phyloP scores from a whole-genome alignment of 2,113 vertebrate genomes.

The Rissa tridactyla region DNA sequence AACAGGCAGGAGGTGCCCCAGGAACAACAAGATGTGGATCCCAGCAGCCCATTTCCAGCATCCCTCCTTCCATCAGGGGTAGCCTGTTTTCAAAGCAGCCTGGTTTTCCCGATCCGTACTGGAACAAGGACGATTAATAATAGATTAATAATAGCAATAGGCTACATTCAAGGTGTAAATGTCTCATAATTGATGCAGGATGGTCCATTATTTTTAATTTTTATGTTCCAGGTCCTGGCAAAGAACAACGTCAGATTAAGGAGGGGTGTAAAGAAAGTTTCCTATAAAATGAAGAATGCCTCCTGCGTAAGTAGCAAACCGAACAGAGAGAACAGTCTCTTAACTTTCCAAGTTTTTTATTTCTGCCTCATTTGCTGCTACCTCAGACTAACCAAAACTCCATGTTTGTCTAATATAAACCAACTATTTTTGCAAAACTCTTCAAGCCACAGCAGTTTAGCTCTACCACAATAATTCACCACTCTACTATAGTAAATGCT shows the following conservation, averaged over 20 bases:
- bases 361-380: slow-evolving; percentile 58
- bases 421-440: slow-evolving; percentile 9
- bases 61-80: neutral
- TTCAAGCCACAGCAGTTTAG: slow-evolving; percentile 46
- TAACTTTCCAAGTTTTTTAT: neutral
- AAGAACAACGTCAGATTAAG: neutral
- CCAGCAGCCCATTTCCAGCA: neutral
- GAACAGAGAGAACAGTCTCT: neutral
- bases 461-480: slow-evolving; percentile 16
- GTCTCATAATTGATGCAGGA: neutral
- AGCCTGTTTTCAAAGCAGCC: neutral
- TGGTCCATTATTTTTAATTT: neutral
- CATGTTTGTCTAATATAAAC: slow-evolving; percentile 30
- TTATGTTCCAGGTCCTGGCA: neutral
- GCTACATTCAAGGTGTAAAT: neutral
- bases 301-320: neutral
- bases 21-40: neutral
- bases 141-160: neutral
- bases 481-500: neutral
- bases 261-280: neutral
- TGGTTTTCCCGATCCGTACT: fast-evolving
- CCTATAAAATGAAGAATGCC: neutral
- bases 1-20: neutral
- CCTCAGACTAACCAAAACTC: slow-evolving; percentile 46
- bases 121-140: neutral